Conservation (phyloP, 2,797 vertebrate species). For the Tenualosa thibaudeaui region DNA sequence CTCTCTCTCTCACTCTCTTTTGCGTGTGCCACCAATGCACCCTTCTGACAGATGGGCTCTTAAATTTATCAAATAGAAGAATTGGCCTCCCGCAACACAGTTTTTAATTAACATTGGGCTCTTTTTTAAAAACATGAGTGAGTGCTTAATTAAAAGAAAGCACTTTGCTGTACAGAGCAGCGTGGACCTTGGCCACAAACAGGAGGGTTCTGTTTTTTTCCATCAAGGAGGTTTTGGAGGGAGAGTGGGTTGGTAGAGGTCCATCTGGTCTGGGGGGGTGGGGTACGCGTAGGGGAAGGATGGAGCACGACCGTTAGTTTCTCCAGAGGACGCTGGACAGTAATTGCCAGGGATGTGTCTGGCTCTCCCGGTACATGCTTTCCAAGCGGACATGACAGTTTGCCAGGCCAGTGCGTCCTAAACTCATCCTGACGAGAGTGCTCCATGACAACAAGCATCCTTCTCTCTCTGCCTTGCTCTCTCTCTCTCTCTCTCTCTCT, state of each 20-base stretch:
- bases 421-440: not conserved
- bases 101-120: slow-evolving; percentile 61
- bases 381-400: slow-evolving; percentile 16
- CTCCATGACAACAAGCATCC: not conserved
- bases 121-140: slow-evolving; percentile 53
- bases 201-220: not conserved
- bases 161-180: slow-evolving; percentile 49
- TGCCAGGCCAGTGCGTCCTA: slow-evolving; percentile 1
- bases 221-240: not conserved
- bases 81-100: slow-evolving; percentile 52
- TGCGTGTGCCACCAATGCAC: not conserved
- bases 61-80: slow-evolving; percentile 62
- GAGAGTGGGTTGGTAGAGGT: not conserved
- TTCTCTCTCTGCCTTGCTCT: not conserved
- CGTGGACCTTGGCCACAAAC: slow-evolving; percentile 38
- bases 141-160: slow-evolving; percentile 58
- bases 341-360: slow-evolving; percentile 7
- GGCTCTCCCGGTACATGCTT: not conserved
- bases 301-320: not conserved
- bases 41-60: slow-evolving; percentile 63
- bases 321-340: not conserved
- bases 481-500: not conserved
- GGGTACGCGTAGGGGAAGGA: not conserved
- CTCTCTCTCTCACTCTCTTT: slow-evolving; percentile 4
- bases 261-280: not conserved